A percentile compares a stretch with the other conserved stretches of the same genome.
Evolutionary conservation across 2,888 invertebrate genomes (phyloP).

Genomic region (Eupithecia centaureata): DNA sequence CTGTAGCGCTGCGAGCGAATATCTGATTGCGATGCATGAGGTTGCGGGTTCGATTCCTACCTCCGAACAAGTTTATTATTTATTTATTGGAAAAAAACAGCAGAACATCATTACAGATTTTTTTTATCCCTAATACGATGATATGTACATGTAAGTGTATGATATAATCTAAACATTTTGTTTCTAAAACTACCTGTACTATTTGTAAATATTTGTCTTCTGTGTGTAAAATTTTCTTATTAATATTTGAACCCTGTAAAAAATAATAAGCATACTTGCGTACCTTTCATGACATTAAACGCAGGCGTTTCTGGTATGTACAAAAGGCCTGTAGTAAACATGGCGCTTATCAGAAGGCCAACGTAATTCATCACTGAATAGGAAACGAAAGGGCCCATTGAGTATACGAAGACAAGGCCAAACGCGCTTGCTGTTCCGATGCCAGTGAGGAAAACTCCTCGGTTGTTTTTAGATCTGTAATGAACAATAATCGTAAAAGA

Average conservation of each 20-base stretch:
- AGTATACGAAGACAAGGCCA: slow-evolving; percentile 47
- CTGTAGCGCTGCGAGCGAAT: too few species aligned
- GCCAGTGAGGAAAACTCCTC: slow-evolving; percentile 51
- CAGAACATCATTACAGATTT: too few species aligned
- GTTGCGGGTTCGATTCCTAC: too few species aligned
- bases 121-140: too few species aligned
- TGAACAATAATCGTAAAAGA: background rate
- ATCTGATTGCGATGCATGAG: too few species aligned
- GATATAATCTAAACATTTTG: too few species aligned
- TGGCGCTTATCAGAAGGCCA: slow-evolving; percentile 18
- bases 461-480: slow-evolving; percentile 54
- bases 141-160: too few species aligned
- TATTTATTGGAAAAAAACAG: too few species aligned
- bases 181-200: too few species aligned
- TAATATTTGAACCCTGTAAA: background rate
- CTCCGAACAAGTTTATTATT: too few species aligned
- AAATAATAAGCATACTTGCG: background rate
- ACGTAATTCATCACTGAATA: slow-evolving; percentile 36
- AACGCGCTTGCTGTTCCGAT: slow-evolving; percentile 46
- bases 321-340: slow-evolving; percentile 12
- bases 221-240: background rate
- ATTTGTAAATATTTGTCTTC: too few species aligned
- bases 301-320: slow-evolving; percentile 29
- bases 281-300: slow-evolving; percentile 30
- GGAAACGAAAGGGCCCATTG: slow-evolving; percentile 49